These are phyloP conservation scores for Rhadina sibilatrix DNA, from an alignment of 2,113 vertebrate genomes.

Conservation along the genomic window DNA sequence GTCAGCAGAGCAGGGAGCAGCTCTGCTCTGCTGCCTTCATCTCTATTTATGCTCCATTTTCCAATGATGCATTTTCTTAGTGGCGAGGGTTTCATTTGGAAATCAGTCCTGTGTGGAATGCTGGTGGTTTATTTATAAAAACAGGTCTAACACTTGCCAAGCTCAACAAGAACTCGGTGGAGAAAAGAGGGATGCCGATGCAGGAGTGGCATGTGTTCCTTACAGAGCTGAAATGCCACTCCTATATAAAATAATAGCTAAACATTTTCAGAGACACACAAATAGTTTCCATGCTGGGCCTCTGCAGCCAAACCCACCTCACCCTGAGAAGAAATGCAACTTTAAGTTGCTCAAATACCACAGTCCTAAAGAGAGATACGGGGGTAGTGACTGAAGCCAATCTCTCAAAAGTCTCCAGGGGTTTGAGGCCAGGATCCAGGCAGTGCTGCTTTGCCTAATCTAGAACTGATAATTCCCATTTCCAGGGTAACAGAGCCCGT, in stretches of 20 bases:
- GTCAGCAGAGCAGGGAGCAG: background rate
- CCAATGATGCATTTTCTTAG: background rate
- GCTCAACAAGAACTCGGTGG: background rate
- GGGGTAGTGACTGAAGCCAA: background rate
- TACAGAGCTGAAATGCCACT: background rate
- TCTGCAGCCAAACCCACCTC: background rate
- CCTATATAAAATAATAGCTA: background rate
- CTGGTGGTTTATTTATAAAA: constrained; percentile 46
- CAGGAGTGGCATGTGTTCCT: background rate
- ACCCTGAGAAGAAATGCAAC: background rate
- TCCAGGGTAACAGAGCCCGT: background rate
- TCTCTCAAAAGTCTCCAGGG: rapidly evolving
- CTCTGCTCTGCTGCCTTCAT: background rate
- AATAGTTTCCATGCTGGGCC: background rate
- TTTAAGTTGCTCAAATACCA: background rate
- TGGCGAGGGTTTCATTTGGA: background rate
- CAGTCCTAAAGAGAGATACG: background rate
- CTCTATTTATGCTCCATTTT: background rate
- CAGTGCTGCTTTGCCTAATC: background rate
- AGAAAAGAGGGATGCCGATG: background rate
- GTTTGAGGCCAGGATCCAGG: background rate
- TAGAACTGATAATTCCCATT: background rate
- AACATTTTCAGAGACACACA: background rate
- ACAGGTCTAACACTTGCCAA: background rate
- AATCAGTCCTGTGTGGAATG: background rate